Percentiles rank a stretch among this genome's conserved stretches.
Conservation (phyloP, 2,797 vertebrate species). For the Champsocephalus gunnari region DNA sequence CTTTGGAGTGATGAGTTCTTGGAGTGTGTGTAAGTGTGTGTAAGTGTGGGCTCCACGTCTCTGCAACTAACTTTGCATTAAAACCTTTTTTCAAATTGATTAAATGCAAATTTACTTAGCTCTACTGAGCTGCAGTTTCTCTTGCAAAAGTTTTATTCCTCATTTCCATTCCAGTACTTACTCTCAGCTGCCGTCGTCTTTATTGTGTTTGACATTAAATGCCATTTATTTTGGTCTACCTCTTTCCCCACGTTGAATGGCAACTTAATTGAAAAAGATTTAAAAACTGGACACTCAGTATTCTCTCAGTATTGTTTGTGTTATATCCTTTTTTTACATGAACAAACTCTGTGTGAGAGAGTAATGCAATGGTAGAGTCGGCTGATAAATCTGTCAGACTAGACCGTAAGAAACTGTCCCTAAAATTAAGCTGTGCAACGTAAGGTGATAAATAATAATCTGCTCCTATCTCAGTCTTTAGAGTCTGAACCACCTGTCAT, state of each 20-base stretch:
- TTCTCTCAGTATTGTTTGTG: conserved; percentile 44
- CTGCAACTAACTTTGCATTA: conserved; percentile 79
- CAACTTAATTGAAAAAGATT: conserved; percentile 59
- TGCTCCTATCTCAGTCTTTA: conserved; percentile 48
- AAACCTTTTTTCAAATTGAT: conserved; percentile 80
- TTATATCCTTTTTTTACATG: conserved; percentile 24
- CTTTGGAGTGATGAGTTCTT: conserved; percentile 76
- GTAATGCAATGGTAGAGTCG: conserved; percentile 41
- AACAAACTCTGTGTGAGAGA: conserved; percentile 21
- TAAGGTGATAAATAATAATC: conserved; percentile 66
- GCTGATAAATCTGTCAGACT: conserved; percentile 69
- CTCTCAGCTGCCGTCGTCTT: conserved; percentile 29
- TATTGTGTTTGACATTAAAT: conserved; percentile 58
- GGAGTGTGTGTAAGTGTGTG: conserved; percentile 41
- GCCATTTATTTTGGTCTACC: conserved; percentile 41
- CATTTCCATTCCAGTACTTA: conserved; percentile 55
- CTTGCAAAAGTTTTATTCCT: conserved; percentile 66
- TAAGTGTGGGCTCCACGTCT: conserved; percentile 39
- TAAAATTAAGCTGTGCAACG: conserved; percentile 63
- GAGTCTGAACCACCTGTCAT: conserved; percentile 47
- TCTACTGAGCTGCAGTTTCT: conserved; percentile 69
- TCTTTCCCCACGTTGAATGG: conserved; percentile 21
- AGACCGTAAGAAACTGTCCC: conserved; percentile 67
- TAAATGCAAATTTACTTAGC: conserved; percentile 80
- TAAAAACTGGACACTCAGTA: conserved; percentile 14